Evolutionary conservation across 1,140 invertebrate species (phyloP).

Genomic region (Popillia japonica): DNA sequence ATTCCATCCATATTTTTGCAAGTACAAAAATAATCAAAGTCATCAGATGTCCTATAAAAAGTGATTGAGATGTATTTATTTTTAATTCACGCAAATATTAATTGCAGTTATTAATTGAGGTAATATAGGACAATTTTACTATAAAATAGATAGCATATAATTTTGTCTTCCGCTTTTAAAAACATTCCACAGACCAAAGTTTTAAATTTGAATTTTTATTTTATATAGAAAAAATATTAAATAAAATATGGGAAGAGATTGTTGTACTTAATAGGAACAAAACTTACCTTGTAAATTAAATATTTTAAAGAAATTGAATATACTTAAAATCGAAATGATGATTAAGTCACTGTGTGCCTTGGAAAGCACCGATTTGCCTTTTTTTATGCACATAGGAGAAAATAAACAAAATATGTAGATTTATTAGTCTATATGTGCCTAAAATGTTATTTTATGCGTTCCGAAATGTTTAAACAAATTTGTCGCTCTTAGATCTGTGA

Average conservation of each 20-base stretch:
- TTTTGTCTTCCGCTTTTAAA: slow-evolving; percentile 9
- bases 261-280: slow-evolving; percentile 18
- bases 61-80: slow-evolving; percentile 20
- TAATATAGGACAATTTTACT: too few species aligned
- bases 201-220: slow-evolving; percentile 20
- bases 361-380: slow-evolving; percentile 24
- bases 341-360: slow-evolving; percentile 3
- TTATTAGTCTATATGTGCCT: too few species aligned
- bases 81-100: slow-evolving; percentile 9
- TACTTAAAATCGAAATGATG: neutral
- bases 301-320: neutral
- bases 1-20: neutral
- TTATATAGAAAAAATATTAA: too few species aligned
- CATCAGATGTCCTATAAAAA: neutral
- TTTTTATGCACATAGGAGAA: neutral
- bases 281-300: neutral
- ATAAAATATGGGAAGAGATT: too few species aligned
- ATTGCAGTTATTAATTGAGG: too few species aligned
- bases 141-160: too few species aligned
- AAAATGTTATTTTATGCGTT: too few species aligned
- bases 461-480: too few species aligned
- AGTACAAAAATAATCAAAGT: slow-evolving; percentile 25
- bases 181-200: slow-evolving; percentile 37
- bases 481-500: too few species aligned
- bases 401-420: too few species aligned